phyloP scores from a whole-genome alignment of 1,140 invertebrate genomes.

The Drosophila nikananu region DNA sequence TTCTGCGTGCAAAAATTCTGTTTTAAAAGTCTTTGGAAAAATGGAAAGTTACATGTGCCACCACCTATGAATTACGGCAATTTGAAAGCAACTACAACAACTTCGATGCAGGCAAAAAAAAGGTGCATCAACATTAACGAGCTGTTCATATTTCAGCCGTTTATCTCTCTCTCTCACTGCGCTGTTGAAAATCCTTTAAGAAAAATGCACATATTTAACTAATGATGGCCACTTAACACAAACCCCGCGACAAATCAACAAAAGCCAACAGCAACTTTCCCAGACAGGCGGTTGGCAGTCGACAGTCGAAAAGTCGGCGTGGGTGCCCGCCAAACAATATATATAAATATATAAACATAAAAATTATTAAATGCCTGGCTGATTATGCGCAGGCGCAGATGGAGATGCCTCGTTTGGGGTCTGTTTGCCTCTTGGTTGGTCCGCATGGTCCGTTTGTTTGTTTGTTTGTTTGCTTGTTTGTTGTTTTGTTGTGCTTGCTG shows the following conservation, averaged over 20 bases:
- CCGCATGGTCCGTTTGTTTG: conserved; percentile 6
- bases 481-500: conserved; percentile 66
- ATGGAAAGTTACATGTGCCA: conserved; percentile 62
- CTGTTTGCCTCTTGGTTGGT: conserved; percentile 5
- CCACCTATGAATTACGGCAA: conserved; percentile 75
- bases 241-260: conserved; percentile 81
- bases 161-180: conserved; percentile 44
- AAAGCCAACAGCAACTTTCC: conserved; percentile 67
- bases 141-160: conserved; percentile 55
- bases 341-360: conserved; percentile 76
- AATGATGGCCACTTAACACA: conserved; percentile 82
- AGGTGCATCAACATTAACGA: conserved; percentile 58
- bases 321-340: conserved; percentile 57
- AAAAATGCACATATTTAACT: conserved; percentile 84
- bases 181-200: conserved; percentile 74
- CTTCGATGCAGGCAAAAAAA: conserved; percentile 18
- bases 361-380: conserved; percentile 82
- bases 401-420: conserved; percentile 30
- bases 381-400: conserved; percentile 72
- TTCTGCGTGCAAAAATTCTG: conserved; percentile 3
- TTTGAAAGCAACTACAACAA: conserved; percentile 49
- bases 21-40: neutral
- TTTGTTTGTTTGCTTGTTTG: conserved; percentile 24
- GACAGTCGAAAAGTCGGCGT: conserved; percentile 43
- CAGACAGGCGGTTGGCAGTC: conserved; percentile 50